These are phyloP conservation scores for Sinocyclocheilus rhinocerous DNA, from an alignment of 2,113 vertebrate genomes.

Conservation along the genomic window DNA sequence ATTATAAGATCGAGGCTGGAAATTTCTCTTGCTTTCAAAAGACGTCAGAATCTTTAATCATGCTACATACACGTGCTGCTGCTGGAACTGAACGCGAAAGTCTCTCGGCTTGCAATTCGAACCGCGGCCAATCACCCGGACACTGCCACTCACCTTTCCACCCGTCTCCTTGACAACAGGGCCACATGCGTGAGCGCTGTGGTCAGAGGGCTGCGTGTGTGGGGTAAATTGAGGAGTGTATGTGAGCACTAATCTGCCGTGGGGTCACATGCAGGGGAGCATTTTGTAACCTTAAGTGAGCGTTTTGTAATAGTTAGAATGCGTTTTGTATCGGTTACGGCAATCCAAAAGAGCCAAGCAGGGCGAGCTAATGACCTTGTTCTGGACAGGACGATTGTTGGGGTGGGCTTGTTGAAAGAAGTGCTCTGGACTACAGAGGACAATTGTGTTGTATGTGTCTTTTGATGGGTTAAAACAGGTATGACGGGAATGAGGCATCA, in stretches of 20 bases:
- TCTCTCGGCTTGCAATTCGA: slow-evolving; percentile 57
- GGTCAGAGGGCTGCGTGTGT: slow-evolving; percentile 44
- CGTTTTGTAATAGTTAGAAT: slow-evolving; percentile 49
- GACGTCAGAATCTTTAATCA: slow-evolving; percentile 19
- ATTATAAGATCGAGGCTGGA: not conserved
- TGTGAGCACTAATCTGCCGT: slow-evolving; percentile 41
- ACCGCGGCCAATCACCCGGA: slow-evolving; percentile 55
- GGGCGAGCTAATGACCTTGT: not conserved
- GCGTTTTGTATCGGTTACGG: slow-evolving; percentile 24
- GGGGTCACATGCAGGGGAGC: slow-evolving; percentile 56
- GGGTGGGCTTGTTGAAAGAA: not conserved
- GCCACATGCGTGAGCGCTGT: slow-evolving; percentile 46
- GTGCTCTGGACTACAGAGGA: slow-evolving; percentile 62
- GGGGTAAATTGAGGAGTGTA: slow-evolving; percentile 41
- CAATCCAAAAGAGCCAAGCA: not conserved
- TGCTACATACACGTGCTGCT: not conserved
- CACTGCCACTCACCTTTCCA: slow-evolving; percentile 65
- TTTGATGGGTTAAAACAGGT: slow-evolving; percentile 20
- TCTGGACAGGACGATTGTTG: not conserved
- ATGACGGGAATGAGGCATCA: slow-evolving; percentile 18
- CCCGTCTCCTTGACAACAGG: slow-evolving; percentile 62
- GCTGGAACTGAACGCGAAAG: not conserved
- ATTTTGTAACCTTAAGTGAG: slow-evolving; percentile 50
- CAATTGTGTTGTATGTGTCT: slow-evolving; percentile 41
- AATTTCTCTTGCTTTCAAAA: not conserved